phyloP scores from a whole-genome alignment of 2,797 vertebrate species.

The Parauchenoglanis ngamensis region DNA sequence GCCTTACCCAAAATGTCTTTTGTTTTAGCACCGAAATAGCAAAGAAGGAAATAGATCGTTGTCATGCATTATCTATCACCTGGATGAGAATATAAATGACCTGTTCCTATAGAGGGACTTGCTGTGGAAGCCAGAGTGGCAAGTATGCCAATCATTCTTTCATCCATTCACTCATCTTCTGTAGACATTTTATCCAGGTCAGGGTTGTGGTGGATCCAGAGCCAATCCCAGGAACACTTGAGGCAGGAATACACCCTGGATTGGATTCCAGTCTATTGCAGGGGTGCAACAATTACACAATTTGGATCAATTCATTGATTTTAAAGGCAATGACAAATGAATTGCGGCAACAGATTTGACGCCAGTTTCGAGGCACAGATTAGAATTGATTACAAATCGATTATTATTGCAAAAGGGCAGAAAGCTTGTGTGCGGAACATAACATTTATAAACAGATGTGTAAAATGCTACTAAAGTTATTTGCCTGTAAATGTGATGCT shows the following conservation, averaged over 20 bases:
- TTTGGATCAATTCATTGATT: neutral
- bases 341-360: neutral
- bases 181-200: neutral
- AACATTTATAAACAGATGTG: neutral
- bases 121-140: neutral
- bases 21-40: conserved; percentile 5
- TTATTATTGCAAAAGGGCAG: neutral
- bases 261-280: neutral
- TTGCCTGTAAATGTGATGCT: neutral
- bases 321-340: neutral
- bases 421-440: neutral
- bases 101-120: neutral
- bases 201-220: neutral
- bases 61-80: neutral
- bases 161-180: neutral
- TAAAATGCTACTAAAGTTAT: neutral
- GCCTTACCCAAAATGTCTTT: neutral
- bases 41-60: neutral
- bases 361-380: neutral
- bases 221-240: neutral
- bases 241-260: neutral
- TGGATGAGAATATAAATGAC: neutral
- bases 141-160: conserved; percentile 10
- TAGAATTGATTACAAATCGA: neutral
- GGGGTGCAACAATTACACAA: neutral